These are phyloP conservation scores for Ceratina australensis DNA, from an alignment of 1,140 invertebrate species.

Conservation along the genomic window DNA sequence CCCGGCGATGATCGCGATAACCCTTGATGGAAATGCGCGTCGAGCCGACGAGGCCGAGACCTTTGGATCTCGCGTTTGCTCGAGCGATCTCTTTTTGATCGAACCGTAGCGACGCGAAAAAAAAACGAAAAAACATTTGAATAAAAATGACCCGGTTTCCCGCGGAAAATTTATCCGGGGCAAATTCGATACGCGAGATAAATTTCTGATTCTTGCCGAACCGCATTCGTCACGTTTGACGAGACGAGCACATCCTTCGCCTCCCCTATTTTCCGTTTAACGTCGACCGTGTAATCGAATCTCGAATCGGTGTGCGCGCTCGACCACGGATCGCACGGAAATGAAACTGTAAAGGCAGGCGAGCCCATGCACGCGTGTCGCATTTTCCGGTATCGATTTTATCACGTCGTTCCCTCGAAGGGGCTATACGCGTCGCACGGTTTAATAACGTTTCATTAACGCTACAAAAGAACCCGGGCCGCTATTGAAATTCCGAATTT, in stretches of 20 bases:
- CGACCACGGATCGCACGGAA: not conserved
- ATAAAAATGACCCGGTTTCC: not conserved
- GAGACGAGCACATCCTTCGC: not conserved
- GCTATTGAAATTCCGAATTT: conserved; percentile 1
- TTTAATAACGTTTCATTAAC: conserved; percentile 17
- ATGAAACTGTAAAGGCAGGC: not conserved
- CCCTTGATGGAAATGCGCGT: not conserved
- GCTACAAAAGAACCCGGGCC: not conserved
- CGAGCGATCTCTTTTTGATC: not conserved
- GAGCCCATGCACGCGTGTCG: not conserved
- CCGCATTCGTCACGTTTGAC: too few species aligned
- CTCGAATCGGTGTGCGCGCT: not conserved
- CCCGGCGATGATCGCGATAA: not conserved
- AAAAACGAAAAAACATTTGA: not conserved
- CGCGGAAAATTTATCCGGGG: not conserved
- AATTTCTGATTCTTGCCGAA: too few species aligned
- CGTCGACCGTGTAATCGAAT: not conserved
- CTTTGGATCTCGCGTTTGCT: not conserved
- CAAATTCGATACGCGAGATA: too few species aligned
- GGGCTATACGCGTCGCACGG: not conserved
- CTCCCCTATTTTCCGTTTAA: not conserved
- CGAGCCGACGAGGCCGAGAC: not conserved
- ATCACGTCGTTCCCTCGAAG: not conserved
- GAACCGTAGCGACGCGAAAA: too few species aligned
- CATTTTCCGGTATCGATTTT: conserved; percentile 13